Percentiles rank a stretch among this genome's conserved stretches.
phyloP scores from a whole-genome alignment of 2,113 vertebrate species.

The Prietella phreatophila region DNA sequence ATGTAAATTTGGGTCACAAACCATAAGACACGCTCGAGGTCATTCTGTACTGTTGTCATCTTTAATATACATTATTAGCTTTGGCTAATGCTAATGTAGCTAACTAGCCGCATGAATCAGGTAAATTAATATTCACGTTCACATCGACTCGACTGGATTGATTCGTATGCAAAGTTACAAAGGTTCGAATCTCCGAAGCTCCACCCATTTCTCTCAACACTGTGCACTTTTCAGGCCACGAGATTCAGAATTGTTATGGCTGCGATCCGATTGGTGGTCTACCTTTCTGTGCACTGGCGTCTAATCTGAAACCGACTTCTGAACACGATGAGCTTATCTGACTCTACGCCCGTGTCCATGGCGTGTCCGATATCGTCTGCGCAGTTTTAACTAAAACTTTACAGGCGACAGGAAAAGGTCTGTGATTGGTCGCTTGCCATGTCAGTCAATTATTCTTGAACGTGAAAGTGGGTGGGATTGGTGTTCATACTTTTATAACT shows the following conservation, averaged over 20 bases:
- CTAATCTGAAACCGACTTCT: no score
- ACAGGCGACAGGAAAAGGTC: no score
- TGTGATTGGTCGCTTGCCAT: neutral
- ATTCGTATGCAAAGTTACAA: neutral
- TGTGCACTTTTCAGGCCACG: neutral
- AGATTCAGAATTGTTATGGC: neutral
- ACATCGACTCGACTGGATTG: neutral
- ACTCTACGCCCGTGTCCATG: neutral
- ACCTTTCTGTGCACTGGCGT: neutral
- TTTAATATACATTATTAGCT: neutral
- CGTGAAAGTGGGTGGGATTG: neutral
- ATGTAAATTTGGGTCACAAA: slow-evolving; percentile 19
- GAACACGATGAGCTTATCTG: neutral
- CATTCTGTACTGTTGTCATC: neutral
- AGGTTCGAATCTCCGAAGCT: neutral
- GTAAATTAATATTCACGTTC: neutral
- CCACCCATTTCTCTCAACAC: neutral
- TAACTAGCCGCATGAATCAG: neutral
- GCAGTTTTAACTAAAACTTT: neutral
- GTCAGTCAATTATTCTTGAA: neutral
- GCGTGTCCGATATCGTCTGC: neutral
- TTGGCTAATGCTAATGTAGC: neutral
- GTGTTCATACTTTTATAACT: neutral
- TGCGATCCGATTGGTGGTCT: neutral
- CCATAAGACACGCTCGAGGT: neutral